Conservation (phyloP, 2,797 vertebrate species). For the Phylloscopus collybita region DNA sequence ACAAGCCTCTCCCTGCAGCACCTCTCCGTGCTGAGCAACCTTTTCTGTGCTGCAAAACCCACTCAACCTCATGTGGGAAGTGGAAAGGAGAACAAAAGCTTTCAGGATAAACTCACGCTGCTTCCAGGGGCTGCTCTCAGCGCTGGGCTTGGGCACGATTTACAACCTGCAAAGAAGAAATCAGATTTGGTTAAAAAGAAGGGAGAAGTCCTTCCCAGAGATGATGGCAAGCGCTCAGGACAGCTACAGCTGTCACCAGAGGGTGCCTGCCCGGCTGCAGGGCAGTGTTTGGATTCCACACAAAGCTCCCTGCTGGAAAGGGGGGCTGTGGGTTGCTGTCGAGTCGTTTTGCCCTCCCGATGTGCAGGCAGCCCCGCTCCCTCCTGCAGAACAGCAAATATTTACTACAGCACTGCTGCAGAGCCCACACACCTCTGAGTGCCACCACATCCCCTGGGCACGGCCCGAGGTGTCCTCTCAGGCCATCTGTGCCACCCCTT, state of each 20-base stretch:
- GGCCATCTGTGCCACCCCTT: conserved; percentile 2
- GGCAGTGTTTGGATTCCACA: not conserved
- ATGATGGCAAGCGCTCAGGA: not conserved
- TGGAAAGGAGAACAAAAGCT: conserved; percentile 34
- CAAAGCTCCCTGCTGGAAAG: not conserved
- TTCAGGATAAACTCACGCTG: conserved; percentile 57
- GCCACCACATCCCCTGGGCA: not conserved
- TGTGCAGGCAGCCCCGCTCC: not conserved
- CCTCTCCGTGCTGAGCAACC: not conserved
- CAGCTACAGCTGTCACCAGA: not conserved
- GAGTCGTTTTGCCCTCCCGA: not conserved
- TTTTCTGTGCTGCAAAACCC: not conserved
- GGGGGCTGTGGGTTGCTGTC: not conserved
- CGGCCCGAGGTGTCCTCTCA: not conserved
- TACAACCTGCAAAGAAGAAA: conserved; percentile 45
- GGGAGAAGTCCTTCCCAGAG: not conserved
- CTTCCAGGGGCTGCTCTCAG: conserved; percentile 25
- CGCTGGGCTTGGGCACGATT: not conserved
- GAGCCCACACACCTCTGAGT: not conserved
- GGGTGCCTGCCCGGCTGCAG: not conserved
- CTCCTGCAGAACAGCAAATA: not conserved
- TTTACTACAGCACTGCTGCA: not conserved
- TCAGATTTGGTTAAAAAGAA: not conserved
- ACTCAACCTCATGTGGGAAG: not conserved
- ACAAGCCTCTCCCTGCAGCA: not conserved